Evolutionary conservation across 2,888 invertebrate species (phyloP), one percentile per base, ranked within the genome.

Genomic region (Gastrophysa polygoni): DNA sequence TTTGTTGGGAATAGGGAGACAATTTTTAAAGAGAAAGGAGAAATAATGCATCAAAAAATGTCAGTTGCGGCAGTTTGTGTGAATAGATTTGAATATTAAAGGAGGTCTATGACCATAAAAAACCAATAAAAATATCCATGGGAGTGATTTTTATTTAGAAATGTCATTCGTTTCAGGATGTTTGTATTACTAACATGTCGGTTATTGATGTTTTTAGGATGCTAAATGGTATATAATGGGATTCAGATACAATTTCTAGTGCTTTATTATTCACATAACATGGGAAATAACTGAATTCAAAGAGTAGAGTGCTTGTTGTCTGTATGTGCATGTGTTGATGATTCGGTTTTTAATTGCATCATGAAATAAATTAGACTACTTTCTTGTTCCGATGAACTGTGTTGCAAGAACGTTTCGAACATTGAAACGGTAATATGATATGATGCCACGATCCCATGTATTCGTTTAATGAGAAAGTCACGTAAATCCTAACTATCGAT

Each of bases 1-100:
- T 14, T 14, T 3, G 14, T 14, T 38, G 38, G 7, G 38, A 14
- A 38, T 38, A 11, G 14, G 11, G 3, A 38, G 14, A 38, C 3
- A 38, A 38, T 38, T 14, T 14, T 38, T 14, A n/a, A 4, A 38
- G 14, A 38, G 38, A 38, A n/a, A 14, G n/a, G 14, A 24, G 7
- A 3, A 38, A 38, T 38, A 38, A 14, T 38, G 14, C 38, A 38
- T 14, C 38, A 38, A 38, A 38, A 38, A 38, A 38, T 14, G 38
- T 38, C 38, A 38, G 38, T 38, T 14, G 14, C n/a, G 70, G 76
- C 77, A 78, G 76, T 73, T 75, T 74, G 73, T 73, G 77, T 75
- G 71, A 63, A 73, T 70, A 70, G 71, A 75, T 77, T 78, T 76
- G 76, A 79, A 79, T 79, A 77, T 77, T 78, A 74, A 75, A 72